phyloP scores from a whole-genome alignment of 2,888 invertebrate species.

The Xanthostigma xanthostigma region DNA sequence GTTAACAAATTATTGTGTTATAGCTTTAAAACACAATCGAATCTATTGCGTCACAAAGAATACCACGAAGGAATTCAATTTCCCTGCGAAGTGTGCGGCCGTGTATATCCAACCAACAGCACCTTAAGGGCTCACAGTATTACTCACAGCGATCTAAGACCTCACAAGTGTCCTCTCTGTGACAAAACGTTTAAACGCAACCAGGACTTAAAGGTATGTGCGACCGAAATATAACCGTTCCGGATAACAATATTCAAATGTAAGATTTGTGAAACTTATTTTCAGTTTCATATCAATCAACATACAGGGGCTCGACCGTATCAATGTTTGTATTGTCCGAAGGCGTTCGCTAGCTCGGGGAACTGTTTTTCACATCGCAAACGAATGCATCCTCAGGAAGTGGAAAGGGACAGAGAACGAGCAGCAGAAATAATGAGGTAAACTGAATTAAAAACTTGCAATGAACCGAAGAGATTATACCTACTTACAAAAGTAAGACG shows the following conservation, averaged over 20 bases:
- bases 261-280: slow-evolving; percentile 12
- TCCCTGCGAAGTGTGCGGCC: slow-evolving; percentile 49
- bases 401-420: slow-evolving; percentile 36
- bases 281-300: slow-evolving; percentile 57
- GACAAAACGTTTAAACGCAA: slow-evolving; percentile 58
- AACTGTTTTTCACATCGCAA: slow-evolving; percentile 60
- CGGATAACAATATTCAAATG: not conserved
- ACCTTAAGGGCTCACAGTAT: slow-evolving; percentile 53
- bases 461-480: not conserved
- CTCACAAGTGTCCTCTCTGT: slow-evolving; percentile 51
- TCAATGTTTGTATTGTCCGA: slow-evolving; percentile 58
- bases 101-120: slow-evolving; percentile 53
- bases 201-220: slow-evolving; percentile 50
- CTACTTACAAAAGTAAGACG: too few relatives aligned
- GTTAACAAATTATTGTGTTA: slow-evolving; percentile 15
- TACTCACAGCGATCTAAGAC: slow-evolving; percentile 51
- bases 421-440: slow-evolving; percentile 39
- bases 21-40: slow-evolving; percentile 50
- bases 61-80: slow-evolving; percentile 40
- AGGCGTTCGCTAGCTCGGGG: slow-evolving; percentile 55
- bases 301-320: slow-evolving; percentile 61
- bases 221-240: not conserved
- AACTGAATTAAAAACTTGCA: slow-evolving; percentile 11
- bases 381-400: slow-evolving; percentile 51
- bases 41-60: slow-evolving; percentile 46